These are phyloP conservation scores for Cettia cetti DNA, from an alignment of 2,113 vertebrate species.

Conservation along the genomic window DNA sequence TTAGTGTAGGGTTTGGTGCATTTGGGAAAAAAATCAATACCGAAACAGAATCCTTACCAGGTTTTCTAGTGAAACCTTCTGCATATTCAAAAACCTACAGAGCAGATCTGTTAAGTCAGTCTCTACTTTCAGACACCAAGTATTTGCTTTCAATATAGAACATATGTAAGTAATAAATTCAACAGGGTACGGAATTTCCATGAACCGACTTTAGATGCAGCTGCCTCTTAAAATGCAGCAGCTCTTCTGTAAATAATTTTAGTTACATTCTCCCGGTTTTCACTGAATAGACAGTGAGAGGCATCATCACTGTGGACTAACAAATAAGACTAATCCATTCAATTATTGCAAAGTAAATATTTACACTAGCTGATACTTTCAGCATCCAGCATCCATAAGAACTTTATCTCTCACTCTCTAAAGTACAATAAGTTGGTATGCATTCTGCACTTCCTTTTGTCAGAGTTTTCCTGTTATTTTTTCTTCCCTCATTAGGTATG, in stretches of 20 bases:
- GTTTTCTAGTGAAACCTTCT: neutral
- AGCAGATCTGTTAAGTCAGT: neutral
- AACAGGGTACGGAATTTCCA: neutral
- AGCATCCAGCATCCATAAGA: neutral
- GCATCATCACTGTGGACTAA: neutral
- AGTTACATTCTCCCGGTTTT: neutral
- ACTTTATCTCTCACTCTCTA: neutral
- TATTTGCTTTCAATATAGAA: neutral
- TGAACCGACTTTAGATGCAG: neutral
- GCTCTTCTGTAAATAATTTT: neutral
- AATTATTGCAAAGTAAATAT: slow-evolving; percentile 19
- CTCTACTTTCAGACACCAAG: neutral
- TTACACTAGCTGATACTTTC: neutral
- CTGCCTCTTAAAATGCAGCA: neutral
- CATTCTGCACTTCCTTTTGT: neutral
- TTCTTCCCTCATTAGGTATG: slow-evolving; percentile 22
- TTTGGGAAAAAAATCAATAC: neutral
- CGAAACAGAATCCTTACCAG: neutral
- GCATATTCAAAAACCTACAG: neutral
- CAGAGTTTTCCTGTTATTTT: neutral
- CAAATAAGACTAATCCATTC: neutral
- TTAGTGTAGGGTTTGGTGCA: neutral
- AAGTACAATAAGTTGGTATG: neutral
- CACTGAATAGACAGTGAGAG: neutral
- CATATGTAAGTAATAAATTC: neutral